Conservation (phyloP, 1,140 invertebrate species). For the Temnothorax curvispinosus region DNA sequence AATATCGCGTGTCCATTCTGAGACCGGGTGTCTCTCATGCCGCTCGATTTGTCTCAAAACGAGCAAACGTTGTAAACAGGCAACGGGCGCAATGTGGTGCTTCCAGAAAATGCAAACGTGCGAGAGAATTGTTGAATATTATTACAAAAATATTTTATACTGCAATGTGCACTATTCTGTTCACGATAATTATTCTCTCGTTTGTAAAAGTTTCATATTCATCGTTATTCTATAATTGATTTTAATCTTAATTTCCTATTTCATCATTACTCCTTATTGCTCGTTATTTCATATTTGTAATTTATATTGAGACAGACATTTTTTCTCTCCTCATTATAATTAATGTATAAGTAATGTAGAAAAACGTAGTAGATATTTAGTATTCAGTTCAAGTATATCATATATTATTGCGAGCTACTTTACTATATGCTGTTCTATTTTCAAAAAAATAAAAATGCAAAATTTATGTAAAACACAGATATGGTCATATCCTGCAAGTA, state of each 20-base stretch:
- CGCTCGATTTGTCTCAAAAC: conserved; percentile 43
- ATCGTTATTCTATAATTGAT: not conserved
- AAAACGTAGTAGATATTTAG: not conserved
- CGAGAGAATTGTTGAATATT: conserved; percentile 10
- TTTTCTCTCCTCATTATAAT: not conserved
- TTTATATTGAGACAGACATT: not conserved
- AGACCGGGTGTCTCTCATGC: conserved; percentile 29
- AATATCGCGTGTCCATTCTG: conserved; percentile 41
- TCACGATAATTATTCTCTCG: not conserved
- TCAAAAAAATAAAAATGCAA: not conserved
- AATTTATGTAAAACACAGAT: not conserved
- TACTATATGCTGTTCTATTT: not conserved
- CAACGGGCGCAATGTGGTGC: not conserved
- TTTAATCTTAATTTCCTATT: not conserved
- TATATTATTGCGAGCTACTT: not conserved
- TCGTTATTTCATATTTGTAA: not conserved
- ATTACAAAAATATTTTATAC: not conserved
- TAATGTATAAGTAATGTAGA: not conserved
- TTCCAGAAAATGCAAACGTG: conserved; percentile 12
- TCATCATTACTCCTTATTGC: not conserved
- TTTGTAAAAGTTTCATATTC: not conserved
- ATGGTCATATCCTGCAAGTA: too few species aligned
- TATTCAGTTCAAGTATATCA: not conserved
- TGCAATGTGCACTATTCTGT: not conserved
- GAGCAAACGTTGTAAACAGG: conserved; percentile 36